Evolutionary conservation across 2,113 vertebrate species (phyloP), one percentile per base, ranked within the genome.

Genomic region (Calyptommatus sinebrachiatus): DNA sequence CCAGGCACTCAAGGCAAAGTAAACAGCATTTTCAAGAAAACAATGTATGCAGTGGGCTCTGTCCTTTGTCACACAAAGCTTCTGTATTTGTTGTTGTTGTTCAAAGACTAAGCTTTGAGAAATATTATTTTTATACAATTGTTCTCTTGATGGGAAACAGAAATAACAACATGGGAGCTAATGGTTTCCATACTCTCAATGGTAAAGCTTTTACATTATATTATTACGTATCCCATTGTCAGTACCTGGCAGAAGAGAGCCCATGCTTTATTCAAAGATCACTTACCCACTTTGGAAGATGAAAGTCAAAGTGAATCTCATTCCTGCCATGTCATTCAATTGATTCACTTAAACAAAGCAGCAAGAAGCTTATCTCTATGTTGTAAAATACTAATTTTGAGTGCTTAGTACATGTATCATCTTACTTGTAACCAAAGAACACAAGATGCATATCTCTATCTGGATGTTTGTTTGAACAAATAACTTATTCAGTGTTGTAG

Each of bases 81-180:
- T 80, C 26, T 75, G 53, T 81, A 65, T 75, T 75, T 81, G 69
- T 75, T 75, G 50, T 41, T 75, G 46, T 69, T 75, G 72, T 81
- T 81, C 79, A 75, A 75, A 81, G 72, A 29, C 72, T 70, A 45
- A 41, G 50, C 65, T 68, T 57, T 75, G 35, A 31, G n/a, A 74
- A 68, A 31, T 69, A 61, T 41, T 75, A 18, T 61, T 75, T 68
- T 75, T 81, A 20, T 35, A 68, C 63, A 62, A 53, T 45, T 69
- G 65, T 63, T 76, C 12, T 62, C 75, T 81, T 81, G 72, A 75
- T 69, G 79, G 65, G 21, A 29, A 81, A 46, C 62, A 73, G 71
- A 53, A 46, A 9, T 28, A 53, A 67, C 63, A 67, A 45, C 63
- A 77, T 45, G 67, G 46, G n/a, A 67, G 12, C 57, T 80, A 80